Conservation (phyloP, 1,140 invertebrate species). For the Lerema accius region DNA sequence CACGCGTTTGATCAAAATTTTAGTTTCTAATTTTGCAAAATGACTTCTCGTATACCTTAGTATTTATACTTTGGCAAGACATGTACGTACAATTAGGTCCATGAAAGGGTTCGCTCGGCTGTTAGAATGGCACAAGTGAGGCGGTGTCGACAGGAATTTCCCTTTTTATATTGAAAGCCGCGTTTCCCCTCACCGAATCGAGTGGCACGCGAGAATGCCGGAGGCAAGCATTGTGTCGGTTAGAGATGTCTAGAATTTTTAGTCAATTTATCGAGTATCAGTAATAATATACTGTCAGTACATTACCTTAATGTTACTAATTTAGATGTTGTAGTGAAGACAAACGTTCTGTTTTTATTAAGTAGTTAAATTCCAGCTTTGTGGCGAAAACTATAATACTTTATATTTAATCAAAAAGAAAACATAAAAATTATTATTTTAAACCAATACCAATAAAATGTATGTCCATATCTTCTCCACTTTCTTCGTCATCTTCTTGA, state of each 20-base stretch:
- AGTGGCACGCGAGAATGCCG: slow-evolving; percentile 53
- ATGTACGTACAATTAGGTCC: slow-evolving; percentile 25
- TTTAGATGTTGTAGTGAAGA: too few species aligned
- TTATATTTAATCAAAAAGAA: too few species aligned
- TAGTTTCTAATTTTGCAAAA: slow-evolving; percentile 27
- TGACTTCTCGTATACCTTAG: neutral
- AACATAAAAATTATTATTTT: too few species aligned
- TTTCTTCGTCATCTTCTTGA: too few species aligned
- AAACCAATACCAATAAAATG: too few species aligned
- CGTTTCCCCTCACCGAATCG: slow-evolving; percentile 66
- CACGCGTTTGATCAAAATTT: slow-evolving; percentile 16
- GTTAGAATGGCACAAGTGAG: slow-evolving; percentile 48
- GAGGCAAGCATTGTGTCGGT: slow-evolving; percentile 60
- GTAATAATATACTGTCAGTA: neutral
- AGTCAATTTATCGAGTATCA: neutral
- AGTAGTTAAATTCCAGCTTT: too few species aligned
- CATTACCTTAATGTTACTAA: neutral
- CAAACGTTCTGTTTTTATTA: too few species aligned
- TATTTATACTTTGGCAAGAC: slow-evolving; percentile 12
- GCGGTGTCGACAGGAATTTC: slow-evolving; percentile 66
- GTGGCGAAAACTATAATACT: too few species aligned
- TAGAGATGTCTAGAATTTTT: slow-evolving; percentile 25
- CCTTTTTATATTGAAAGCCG: slow-evolving; percentile 71
- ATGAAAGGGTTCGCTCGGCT: slow-evolving; percentile 19
- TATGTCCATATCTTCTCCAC: too few species aligned